A percentile compares a stretch with the other conserved stretches of the same genome.
Conservation (phyloP, 1,140 invertebrate species). For the Trichogramma pretiosum region DNA sequence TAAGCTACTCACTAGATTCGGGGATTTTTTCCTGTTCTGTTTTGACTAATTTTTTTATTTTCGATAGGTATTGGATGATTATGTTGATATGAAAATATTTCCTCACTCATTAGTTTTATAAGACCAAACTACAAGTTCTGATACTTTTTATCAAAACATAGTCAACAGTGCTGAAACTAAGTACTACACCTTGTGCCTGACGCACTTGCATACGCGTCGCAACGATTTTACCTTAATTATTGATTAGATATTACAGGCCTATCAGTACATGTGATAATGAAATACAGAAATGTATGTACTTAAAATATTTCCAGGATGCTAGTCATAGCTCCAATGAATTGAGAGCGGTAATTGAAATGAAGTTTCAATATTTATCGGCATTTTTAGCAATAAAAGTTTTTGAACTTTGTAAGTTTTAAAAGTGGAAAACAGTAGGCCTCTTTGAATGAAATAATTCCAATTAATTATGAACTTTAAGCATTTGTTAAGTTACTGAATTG, state of each 20-base stretch:
- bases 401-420: too few species aligned
- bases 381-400: conserved; percentile 12
- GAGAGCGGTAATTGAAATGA: conserved; percentile 8
- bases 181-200: conserved; percentile 34
- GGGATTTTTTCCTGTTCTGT: not conserved
- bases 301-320: conserved; percentile 18
- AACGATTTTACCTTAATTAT: conserved; percentile 16
- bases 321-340: conserved; percentile 20
- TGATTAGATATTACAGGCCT: conserved; percentile 18
- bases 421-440: too few species aligned
- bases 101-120: conserved; percentile 45
- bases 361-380: conserved; percentile 7
- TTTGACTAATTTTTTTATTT: conserved; percentile 10
- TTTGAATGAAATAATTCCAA: conserved; percentile 1
- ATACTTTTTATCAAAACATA: conserved; percentile 15
- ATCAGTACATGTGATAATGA: conserved; percentile 23
- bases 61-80: conserved; percentile 60
- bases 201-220: conserved; percentile 4
- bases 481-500: not conserved
- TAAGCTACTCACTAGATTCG: conserved; percentile 23
- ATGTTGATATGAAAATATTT: conserved; percentile 62
- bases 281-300: conserved; percentile 22
- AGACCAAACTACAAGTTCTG: conserved; percentile 7
- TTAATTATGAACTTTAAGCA: not conserved
- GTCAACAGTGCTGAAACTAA: conserved; percentile 22